Evolutionary conservation across 2,797 vertebrate species (phyloP).

Genomic region (Acipenser transmontanus): DNA sequence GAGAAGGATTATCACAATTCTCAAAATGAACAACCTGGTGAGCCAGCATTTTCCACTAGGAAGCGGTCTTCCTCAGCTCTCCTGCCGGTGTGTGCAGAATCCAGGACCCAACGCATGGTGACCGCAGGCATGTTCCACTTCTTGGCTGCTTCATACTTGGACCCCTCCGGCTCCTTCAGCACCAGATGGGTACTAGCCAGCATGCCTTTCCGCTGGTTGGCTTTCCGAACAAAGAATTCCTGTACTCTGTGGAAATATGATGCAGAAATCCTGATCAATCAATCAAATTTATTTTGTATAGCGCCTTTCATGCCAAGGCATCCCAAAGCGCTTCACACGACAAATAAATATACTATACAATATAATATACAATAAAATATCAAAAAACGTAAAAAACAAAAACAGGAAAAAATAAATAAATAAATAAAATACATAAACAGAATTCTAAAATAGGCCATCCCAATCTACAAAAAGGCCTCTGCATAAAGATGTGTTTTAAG

Average conservation of each 20-base stretch:
- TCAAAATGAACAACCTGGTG: conserved; percentile 57
- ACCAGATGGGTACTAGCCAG: conserved; percentile 88
- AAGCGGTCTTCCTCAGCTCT: conserved; percentile 72
- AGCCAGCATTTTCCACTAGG: conserved; percentile 62
- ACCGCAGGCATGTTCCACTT: conserved; percentile 91
- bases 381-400: too few relatives aligned
- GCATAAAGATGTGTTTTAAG: too few relatives aligned
- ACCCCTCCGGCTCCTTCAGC: conserved; percentile 74
- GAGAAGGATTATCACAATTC: background rate
- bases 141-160: conserved; percentile 89
- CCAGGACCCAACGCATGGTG: conserved; percentile 79
- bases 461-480: too few relatives aligned
- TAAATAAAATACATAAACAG: conserved; percentile 10
- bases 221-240: conserved; percentile 89
- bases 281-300: too few relatives aligned
- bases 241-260: conserved; percentile 72
- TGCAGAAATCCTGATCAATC: background rate
- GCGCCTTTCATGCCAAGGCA: too few relatives aligned
- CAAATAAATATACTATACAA: too few relatives aligned
- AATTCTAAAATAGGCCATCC: too few relatives aligned
- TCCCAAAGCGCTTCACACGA: too few relatives aligned
- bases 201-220: conserved; percentile 83
- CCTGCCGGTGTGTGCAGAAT: conserved; percentile 71
- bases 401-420: too few relatives aligned
- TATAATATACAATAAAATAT: too few relatives aligned